A percentile compares a stretch with the other conserved stretches of the same genome.
These are phyloP conservation scores for Drosophila anceps DNA, from an alignment of 2,888 invertebrate species.

Conservation along the genomic window DNA sequence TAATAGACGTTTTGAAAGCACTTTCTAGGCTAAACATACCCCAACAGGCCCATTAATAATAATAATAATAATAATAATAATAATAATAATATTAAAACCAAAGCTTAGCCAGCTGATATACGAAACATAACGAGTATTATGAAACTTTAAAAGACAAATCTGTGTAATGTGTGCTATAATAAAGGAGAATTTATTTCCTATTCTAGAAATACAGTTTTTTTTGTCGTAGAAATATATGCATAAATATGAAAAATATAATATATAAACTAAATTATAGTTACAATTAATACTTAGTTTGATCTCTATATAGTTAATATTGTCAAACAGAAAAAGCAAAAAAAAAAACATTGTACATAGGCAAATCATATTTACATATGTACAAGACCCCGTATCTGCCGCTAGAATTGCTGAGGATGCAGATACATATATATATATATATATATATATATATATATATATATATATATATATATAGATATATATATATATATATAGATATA, in stretches of 20 bases:
- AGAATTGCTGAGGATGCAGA: conserved; percentile 1
- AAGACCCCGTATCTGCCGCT: conserved; percentile 20
- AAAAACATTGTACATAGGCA: conserved; percentile 22
- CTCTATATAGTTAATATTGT: conserved; percentile 12
- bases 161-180: conserved; percentile 18
- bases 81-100: background rate
- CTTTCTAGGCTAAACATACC: conserved; percentile 12
- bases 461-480: background rate
- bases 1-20: conserved; percentile 15
- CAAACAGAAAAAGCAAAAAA: background rate
- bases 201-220: conserved; percentile 10
- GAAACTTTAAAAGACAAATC: conserved; percentile 21
- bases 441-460: background rate
- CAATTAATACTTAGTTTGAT: conserved; percentile 12
- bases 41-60: background rate
- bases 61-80: background rate
- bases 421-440: conserved; percentile 12
- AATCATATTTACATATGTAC: conserved; percentile 15
- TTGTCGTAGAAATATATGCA: conserved; percentile 14
- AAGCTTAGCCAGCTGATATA: conserved; percentile 13
- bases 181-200: conserved; percentile 16
- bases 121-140: conserved; percentile 18
- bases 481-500: no score
- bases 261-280: conserved; percentile 1
- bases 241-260: background rate